Base-by-base conservation (phyloP, 2,113 vertebrate genomes). In the Dipodomys ordii region DNA sequence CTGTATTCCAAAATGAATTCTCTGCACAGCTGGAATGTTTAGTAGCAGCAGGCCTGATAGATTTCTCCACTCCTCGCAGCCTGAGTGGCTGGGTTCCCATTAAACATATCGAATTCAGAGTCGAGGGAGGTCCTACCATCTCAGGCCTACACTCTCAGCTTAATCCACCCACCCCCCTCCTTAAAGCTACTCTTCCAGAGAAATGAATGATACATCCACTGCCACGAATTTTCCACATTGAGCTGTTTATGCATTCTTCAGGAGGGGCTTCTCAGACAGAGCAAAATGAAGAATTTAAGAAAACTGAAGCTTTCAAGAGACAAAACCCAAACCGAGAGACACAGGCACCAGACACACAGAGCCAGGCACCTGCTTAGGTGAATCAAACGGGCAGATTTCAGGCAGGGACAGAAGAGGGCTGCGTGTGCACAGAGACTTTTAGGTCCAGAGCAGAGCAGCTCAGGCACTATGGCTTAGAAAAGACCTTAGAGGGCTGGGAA, bases 231-330 rank as follows among this genome's bases (percentile, higher is more conserved):
- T 97, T 95, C 53, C 96, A 93, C 95, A 88, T 94, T 95, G 96
- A 96, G 96, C 94, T 96, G 96, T 96, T 96, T 96, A 96, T 96
- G 96, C 96, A 95, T 97, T 96, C 96, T 96, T 97, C 96, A 97
- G 96, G 94, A 95, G 96, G 93, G 87, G 93, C 88, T 97, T 96
- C 96, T 97, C 96, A 96, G 95, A 97, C 95, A 96, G 89, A 84
- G 88, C 92, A 64, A 88, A 86, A 93, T 81, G 88, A 94, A 96
- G 91, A 57, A 95, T 95, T 95, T 95, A 96, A 95, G 95, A 95
- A 97, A 69, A 30, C 85, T 27, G 1, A 87, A 80, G 91, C 85
- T 97, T 96, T 83, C 92, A 96, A 96, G 87, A 94, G 74, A 88
- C 93, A 92, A 94, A 93, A 92, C 94, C 94, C 94, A 96, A 95